A percentile compares a stretch with the other conserved stretches of the same genome.
These are phyloP conservation scores for Drosophila setifemur DNA, from an alignment of 1,140 invertebrate genomes.

Conservation along the genomic window DNA sequence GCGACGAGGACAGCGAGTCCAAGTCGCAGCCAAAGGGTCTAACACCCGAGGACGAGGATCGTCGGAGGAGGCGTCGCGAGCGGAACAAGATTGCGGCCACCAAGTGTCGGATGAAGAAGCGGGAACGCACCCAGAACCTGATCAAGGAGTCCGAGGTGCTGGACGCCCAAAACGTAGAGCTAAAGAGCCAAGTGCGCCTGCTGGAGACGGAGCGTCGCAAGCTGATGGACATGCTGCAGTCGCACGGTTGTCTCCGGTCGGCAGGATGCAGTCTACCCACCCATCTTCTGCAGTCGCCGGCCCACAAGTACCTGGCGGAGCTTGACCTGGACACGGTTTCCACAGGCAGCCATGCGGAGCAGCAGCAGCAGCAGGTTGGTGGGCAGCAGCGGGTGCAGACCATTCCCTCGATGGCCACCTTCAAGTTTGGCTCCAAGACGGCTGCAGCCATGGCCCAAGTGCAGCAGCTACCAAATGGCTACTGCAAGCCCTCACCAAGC, in stretches of 20 bases:
- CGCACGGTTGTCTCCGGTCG: slow-evolving; percentile 84
- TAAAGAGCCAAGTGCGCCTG: slow-evolving; percentile 90
- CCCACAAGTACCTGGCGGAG: slow-evolving; percentile 69
- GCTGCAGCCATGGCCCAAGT: slow-evolving; percentile 55
- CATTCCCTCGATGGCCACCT: slow-evolving; percentile 80
- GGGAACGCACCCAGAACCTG: slow-evolving; percentile 92
- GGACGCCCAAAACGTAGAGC: slow-evolving; percentile 92
- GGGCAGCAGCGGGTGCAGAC: slow-evolving; percentile 58
- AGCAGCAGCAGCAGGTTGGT: slow-evolving; percentile 23
- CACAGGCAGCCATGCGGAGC: slow-evolving; percentile 1
- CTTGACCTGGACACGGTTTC: slow-evolving; percentile 43
- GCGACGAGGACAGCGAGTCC: slow-evolving; percentile 74
- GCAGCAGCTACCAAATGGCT: slow-evolving; percentile 74
- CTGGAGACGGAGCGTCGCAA: slow-evolving; percentile 86
- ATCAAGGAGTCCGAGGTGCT: slow-evolving; percentile 93
- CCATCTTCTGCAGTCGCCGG: slow-evolving; percentile 71
- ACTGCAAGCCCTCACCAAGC: slow-evolving; percentile 78
- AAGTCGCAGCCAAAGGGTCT: slow-evolving; percentile 83
- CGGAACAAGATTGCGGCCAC: slow-evolving; percentile 97
- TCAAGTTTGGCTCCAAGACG: slow-evolving; percentile 72
- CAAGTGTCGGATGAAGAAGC: slow-evolving; percentile 96
- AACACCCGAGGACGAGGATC: slow-evolving; percentile 95
- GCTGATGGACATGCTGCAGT: slow-evolving; percentile 86
- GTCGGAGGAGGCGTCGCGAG: slow-evolving; percentile 91
- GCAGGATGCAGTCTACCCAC: slow-evolving; percentile 71